Conservation (phyloP, 2,797 vertebrate genomes). For the Leucoraja ocellata region DNA sequence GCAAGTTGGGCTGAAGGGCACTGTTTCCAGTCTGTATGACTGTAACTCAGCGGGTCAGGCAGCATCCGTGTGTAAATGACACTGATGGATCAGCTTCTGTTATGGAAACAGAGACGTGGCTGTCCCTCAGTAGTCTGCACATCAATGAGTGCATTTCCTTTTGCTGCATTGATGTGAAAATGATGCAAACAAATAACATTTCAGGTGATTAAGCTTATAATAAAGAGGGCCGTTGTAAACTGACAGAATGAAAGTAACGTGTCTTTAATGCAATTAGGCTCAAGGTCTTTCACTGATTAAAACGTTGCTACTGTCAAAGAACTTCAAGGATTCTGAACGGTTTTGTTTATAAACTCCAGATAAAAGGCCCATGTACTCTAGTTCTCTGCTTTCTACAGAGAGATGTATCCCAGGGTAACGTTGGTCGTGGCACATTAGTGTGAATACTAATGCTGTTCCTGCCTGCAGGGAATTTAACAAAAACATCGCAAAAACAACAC, state of each 20-base stretch:
- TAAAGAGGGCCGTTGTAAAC: not conserved
- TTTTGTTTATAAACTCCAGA: not conserved
- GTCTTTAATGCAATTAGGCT: not conserved
- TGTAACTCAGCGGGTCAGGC: no score
- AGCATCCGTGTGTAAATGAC: not conserved
- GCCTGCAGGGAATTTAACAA: not conserved
- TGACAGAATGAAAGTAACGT: not conserved
- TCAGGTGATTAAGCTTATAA: not conserved
- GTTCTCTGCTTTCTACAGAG: not conserved
- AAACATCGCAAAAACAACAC: not conserved
- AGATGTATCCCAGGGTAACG: not conserved
- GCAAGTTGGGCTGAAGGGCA: no score
- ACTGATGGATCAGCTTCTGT: not conserved
- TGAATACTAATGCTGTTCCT: not conserved
- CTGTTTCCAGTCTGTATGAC: no score
- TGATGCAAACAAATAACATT: not conserved
- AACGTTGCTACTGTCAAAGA: not conserved
- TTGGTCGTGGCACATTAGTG: not conserved
- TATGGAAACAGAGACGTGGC: not conserved
- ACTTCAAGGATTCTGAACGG: not conserved
- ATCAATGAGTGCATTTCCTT: not conserved
- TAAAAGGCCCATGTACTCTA: not conserved
- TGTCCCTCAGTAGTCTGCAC: not conserved
- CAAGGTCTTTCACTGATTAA: constrained; percentile 34
- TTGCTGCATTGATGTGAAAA: not conserved